Percentiles rank a stretch among this genome's conserved stretches.
Evolutionary conservation across 2,888 invertebrate species (phyloP).

Genomic region (Pterobdella sp.): DNA sequence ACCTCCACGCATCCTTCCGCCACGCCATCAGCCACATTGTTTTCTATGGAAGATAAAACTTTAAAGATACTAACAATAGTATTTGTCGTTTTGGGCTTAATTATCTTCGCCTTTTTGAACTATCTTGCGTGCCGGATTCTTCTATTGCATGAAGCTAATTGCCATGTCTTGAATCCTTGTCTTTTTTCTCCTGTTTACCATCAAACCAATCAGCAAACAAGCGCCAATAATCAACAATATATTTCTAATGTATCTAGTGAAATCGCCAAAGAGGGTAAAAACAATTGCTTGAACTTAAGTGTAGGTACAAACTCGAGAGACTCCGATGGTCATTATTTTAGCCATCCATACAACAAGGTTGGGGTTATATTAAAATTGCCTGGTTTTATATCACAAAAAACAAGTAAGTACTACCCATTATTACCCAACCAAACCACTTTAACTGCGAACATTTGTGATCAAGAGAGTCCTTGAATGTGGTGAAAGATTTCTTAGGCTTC

Average conservation of each 20-base stretch:
- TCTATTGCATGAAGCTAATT: background rate
- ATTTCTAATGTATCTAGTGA: background rate
- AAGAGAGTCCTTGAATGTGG: no score
- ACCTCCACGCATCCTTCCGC: background rate
- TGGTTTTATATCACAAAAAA: no score
- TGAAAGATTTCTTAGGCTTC: no score
- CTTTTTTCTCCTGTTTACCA: background rate
- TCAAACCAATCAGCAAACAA: background rate
- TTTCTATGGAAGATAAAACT: background rate
- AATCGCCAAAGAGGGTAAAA: background rate
- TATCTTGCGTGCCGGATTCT: background rate
- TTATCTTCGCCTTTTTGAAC: background rate
- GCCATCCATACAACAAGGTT: no score
- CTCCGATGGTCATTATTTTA: no score
- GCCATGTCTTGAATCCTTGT: background rate
- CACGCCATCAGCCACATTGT: background rate
- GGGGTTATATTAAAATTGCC: no score
- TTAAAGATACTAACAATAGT: background rate
- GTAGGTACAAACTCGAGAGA: no score
- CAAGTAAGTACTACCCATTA: no score
- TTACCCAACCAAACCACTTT: no score
- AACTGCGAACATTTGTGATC: no score
- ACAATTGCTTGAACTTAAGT: no score
- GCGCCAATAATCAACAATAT: background rate
- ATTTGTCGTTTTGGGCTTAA: background rate